Evolutionary conservation across 2,888 invertebrate genomes (phyloP).

Genomic region (Pandemis corylana): DNA sequence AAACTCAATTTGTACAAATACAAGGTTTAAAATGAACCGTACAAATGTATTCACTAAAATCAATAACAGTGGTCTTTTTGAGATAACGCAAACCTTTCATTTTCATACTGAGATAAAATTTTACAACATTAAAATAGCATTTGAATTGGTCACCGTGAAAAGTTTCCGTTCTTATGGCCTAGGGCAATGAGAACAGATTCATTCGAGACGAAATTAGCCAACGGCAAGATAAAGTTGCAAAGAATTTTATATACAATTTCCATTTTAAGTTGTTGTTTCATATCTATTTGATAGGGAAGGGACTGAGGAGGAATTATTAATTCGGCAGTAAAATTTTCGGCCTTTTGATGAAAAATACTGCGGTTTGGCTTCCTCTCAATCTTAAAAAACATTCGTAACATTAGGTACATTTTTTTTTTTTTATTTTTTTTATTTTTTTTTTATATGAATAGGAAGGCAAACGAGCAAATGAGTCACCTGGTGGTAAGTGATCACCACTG

Average conservation of each 20-base stretch:
- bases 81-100: conserved; percentile 37
- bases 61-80: conserved; percentile 37
- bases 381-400: too few species aligned
- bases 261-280: conserved; percentile 34
- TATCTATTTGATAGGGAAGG: conserved; percentile 26
- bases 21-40: conserved; percentile 1
- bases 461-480: too few species aligned
- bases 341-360: background rate
- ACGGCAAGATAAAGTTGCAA: conserved; percentile 2
- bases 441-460: too few species aligned
- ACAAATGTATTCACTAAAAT: conserved; percentile 27
- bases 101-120: conserved; percentile 37
- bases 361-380: background rate
- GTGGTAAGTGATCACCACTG: too few species aligned
- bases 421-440: too few species aligned
- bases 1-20: background rate
- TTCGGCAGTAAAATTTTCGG: background rate
- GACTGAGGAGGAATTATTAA: background rate
- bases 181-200: conserved; percentile 3
- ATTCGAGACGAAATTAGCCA: background rate
- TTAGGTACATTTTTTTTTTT: too few species aligned
- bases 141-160: background rate
- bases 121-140: conserved; percentile 31
- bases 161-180: background rate
- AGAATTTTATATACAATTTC: conserved; percentile 20